These are phyloP conservation scores for Scaeva pyrastri DNA, from an alignment of 2,888 invertebrate genomes.

Conservation along the genomic window DNA sequence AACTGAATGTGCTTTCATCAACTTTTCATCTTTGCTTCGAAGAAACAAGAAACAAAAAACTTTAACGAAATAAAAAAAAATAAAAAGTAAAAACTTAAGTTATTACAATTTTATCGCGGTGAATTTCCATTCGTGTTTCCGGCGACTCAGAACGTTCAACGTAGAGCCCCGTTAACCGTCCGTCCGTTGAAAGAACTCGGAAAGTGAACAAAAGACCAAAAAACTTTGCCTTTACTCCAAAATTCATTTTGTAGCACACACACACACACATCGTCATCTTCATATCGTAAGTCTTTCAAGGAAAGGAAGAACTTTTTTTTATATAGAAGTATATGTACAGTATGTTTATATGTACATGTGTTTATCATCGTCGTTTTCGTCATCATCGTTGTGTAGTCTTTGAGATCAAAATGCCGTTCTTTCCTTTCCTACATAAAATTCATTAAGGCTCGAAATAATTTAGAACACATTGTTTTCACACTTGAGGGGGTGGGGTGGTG, in stretches of 20 bases:
- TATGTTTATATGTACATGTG: neutral
- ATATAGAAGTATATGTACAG: neutral
- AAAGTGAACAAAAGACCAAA: constrained; percentile 37
- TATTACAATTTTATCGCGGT: constrained; percentile 60
- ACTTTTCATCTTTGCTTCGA: constrained; percentile 43
- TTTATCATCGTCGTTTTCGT: neutral
- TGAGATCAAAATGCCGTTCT: constrained; percentile 56
- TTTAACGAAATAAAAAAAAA: constrained; percentile 23
- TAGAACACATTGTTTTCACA: constrained; percentile 69
- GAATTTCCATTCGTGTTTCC: constrained; percentile 59
- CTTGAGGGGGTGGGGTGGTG: neutral
- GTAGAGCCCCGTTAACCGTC: neutral
- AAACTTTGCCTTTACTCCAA: constrained; percentile 34
- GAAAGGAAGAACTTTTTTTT: constrained; percentile 28
- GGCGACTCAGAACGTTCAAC: neutral
- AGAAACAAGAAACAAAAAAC: constrained; percentile 33
- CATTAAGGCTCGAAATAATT: constrained; percentile 61
- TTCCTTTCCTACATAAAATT: constrained; percentile 39
- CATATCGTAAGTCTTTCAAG: constrained; percentile 19
- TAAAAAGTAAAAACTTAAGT: constrained; percentile 50
- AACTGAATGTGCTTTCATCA: constrained; percentile 51
- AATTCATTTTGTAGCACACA: constrained; percentile 22
- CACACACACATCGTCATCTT: constrained; percentile 5
- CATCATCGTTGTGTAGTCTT: constrained; percentile 8
- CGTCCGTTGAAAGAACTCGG: neutral